Evolutionary conservation across 2,113 vertebrate species (phyloP), one percentile per base, ranked within the genome.

Genomic region (Lutjanus erythropterus): DNA sequence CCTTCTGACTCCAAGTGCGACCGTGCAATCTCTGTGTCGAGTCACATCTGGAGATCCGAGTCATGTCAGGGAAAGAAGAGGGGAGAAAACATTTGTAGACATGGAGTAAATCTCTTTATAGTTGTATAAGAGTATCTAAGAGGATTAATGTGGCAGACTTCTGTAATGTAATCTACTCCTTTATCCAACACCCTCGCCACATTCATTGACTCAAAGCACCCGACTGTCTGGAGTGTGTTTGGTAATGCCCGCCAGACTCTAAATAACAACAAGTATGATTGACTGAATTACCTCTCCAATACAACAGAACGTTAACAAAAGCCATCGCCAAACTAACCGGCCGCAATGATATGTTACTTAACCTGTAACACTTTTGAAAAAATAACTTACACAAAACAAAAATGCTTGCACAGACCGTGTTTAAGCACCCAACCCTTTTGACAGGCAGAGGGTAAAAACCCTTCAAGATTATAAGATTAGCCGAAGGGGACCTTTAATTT

Each of bases 81-180:
- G 41, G 70, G 56, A 58, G 72, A 53, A 72, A 88, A 67, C 78
- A 65, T 73, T 86, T 78, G 79, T 71, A 79, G 80, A 86, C 68
- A 52, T 70, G 77, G 72, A 72, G 75, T 83, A 91, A 92, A 94
- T 81, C 75, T 93, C 46, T 86, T 92, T 71, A 50, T 78, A 73
- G 65, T 88, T 94, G 77, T 91, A 59, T 89, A 89, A 89, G 65
- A 83, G 78, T 77, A 83, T 78, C 75, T 75, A 88, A 88, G 80
- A 75, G 85, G 85, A 94, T 93, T 91, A 91, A 86, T 76, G 69
- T 16, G 31, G 39, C 61, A 81, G 81, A 94, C 91, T 89, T 75
- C 87, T 68, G 91, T 72, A 61, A 71, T n/a, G 70, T 89, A 87
- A 81, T 86, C 81, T 90, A 66, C 89, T 92, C 80, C 61, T 83